Conservation (phyloP, 2,113 vertebrate species). For the Vulpes vulpes region DNA sequence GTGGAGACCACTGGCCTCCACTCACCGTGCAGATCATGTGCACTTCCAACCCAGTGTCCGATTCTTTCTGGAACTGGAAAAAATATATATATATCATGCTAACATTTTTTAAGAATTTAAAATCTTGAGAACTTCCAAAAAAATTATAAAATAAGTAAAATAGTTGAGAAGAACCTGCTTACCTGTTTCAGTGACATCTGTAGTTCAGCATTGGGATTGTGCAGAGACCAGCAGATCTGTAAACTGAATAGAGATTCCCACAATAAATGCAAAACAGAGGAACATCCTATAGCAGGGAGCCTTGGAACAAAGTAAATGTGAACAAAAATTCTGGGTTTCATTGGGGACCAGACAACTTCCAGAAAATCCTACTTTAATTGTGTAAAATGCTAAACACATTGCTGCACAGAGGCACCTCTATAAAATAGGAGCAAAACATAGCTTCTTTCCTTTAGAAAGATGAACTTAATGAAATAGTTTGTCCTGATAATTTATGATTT, state of each 20-base stretch:
- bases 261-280: background rate
- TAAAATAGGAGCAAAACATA: background rate
- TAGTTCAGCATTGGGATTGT: background rate
- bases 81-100: too few species aligned
- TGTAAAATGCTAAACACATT: background rate
- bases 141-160: background rate
- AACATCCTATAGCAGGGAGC: background rate
- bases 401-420: background rate
- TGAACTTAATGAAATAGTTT: background rate
- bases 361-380: background rate
- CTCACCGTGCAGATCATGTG: fast-evolving
- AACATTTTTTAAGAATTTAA: background rate
- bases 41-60: fast-evolving
- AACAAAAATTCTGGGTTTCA: background rate
- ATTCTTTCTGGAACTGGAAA: background rate
- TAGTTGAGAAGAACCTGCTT: background rate
- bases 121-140: background rate
- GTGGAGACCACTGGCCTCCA: fast-evolving
- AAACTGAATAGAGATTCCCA: background rate
- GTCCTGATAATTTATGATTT: background rate
- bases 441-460: background rate
- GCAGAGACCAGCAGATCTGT: background rate
- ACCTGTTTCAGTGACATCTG: background rate
- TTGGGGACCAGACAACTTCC: background rate
- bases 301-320: background rate